A percentile compares a stretch with the other conserved stretches of the same genome.
Evolutionary conservation across 2,113 vertebrate species (phyloP).

Genomic region (Scatophagus argus): DNA sequence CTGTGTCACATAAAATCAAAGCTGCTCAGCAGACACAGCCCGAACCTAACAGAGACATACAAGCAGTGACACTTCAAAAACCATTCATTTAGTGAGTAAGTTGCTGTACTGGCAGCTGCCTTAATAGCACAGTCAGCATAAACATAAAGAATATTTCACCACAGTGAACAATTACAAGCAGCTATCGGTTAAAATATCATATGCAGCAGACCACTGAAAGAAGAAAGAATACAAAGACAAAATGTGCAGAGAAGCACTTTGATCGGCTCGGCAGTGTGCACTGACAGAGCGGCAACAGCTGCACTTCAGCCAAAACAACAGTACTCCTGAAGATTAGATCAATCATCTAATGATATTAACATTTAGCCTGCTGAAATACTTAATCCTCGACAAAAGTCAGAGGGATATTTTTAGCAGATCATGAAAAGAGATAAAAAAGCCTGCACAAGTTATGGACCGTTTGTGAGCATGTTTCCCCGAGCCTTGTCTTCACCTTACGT

Average conservation of each 20-base stretch:
- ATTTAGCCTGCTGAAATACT: neutral
- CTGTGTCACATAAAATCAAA: neutral
- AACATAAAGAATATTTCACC: neutral
- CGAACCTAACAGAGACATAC: neutral
- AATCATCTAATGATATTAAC: neutral
- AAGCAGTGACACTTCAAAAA: neutral
- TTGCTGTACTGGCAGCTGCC: neutral
- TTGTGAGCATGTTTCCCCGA: slow-evolving; percentile 18
- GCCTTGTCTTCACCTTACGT: slow-evolving; percentile 35
- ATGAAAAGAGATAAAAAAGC: neutral
- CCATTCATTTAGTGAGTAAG: neutral
- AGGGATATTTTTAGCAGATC: neutral
- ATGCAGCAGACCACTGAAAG: neutral
- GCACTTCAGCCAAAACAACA: neutral
- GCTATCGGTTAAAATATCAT: neutral
- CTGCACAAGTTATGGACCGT: neutral
- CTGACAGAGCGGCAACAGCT: slow-evolving; percentile 7
- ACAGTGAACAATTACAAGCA: neutral
- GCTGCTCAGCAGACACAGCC: neutral
- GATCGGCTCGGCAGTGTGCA: neutral
- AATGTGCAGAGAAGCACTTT: neutral
- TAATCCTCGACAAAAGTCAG: neutral
- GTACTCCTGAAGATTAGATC: neutral
- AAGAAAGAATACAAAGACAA: too few relatives aligned
- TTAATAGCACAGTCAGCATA: neutral